These are phyloP conservation scores for Drosophila siamana DNA, from an alignment of 2,888 invertebrate genomes.

Conservation along the genomic window DNA sequence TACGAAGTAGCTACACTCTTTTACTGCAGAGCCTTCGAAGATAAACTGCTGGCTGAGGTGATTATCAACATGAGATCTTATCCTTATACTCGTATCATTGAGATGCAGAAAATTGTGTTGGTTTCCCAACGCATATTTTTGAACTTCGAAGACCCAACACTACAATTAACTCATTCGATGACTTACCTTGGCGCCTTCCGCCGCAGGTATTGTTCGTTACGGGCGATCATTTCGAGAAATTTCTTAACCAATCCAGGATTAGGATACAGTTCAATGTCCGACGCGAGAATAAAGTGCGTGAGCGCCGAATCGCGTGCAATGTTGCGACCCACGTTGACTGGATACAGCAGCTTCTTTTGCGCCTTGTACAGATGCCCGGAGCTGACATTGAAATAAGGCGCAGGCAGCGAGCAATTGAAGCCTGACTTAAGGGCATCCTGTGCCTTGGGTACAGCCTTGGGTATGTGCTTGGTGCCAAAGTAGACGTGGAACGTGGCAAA, in stretches of 20 bases:
- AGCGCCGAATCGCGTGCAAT: slow-evolving; percentile 93
- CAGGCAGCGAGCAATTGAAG: slow-evolving; percentile 90
- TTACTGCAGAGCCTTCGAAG: not conserved
- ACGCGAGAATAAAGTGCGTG: slow-evolving; percentile 93
- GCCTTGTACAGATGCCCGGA: slow-evolving; percentile 91
- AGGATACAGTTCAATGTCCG: slow-evolving; percentile 96
- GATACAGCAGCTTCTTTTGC: slow-evolving; percentile 93
- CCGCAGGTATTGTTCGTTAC: slow-evolving; percentile 89
- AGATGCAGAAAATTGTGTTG: slow-evolving; percentile 79
- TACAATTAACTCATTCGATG: too few species aligned
- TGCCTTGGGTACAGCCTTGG: slow-evolving; percentile 90
- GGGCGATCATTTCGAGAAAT: slow-evolving; percentile 94
- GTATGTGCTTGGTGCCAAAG: slow-evolving; percentile 94
- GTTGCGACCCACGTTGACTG: slow-evolving; percentile 95
- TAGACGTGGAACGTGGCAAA: slow-evolving; percentile 95
- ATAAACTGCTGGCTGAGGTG: not conserved
- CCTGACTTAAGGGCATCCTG: slow-evolving; percentile 87
- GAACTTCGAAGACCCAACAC: too few species aligned
- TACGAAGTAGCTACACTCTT: slow-evolving; percentile 4
- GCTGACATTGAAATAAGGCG: slow-evolving; percentile 90
- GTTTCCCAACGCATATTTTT: too few species aligned
- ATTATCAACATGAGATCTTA: not conserved
- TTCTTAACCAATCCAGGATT: slow-evolving; percentile 92
- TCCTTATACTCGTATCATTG: slow-evolving; percentile 49
- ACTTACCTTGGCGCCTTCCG: slow-evolving; percentile 86